Evolutionary conservation across 2,797 vertebrate species (phyloP).

Genomic region (Gila robusta): DNA sequence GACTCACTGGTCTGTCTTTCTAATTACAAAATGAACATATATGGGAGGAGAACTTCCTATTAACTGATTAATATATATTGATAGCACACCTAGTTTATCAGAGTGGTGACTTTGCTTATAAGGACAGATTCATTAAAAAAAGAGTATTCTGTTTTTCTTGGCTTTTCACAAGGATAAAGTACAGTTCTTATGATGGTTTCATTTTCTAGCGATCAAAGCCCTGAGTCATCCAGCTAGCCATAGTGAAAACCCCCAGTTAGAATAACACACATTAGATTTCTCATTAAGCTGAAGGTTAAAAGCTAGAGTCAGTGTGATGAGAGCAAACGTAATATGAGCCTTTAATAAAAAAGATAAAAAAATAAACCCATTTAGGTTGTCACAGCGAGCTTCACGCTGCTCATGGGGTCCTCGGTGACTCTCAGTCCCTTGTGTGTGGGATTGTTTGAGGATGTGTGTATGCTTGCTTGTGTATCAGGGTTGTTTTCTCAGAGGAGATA

Average conservation of each 20-base stretch:
- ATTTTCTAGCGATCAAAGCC: constrained; percentile 26
- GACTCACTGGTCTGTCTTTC: constrained; percentile 11
- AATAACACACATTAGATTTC: constrained; percentile 30
- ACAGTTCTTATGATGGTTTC: constrained; percentile 32
- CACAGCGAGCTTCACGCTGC: constrained; percentile 5
- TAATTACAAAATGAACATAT: background rate
- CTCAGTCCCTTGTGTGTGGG: background rate
- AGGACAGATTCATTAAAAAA: background rate
- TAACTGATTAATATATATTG: constrained; percentile 1
- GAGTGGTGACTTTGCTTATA: constrained; percentile 12
- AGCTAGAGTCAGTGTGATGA: constrained; percentile 17
- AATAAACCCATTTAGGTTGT: constrained; percentile 2
- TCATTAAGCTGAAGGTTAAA: constrained; percentile 35
- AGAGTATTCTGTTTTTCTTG: background rate
- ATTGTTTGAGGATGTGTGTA: background rate
- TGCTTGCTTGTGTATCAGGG: background rate
- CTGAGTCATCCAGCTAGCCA: background rate
- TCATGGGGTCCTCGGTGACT: background rate
- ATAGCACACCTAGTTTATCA: background rate
- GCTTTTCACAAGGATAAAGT: constrained; percentile 21
- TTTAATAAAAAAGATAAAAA: constrained; percentile 22
- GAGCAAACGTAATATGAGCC: constrained; percentile 12
- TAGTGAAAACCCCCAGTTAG: background rate
- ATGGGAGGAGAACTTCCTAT: background rate
- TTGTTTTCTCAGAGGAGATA: background rate